These are phyloP conservation scores for Baronia brevicornis DNA, from an alignment of 2,888 invertebrate genomes.

Conservation along the genomic window DNA sequence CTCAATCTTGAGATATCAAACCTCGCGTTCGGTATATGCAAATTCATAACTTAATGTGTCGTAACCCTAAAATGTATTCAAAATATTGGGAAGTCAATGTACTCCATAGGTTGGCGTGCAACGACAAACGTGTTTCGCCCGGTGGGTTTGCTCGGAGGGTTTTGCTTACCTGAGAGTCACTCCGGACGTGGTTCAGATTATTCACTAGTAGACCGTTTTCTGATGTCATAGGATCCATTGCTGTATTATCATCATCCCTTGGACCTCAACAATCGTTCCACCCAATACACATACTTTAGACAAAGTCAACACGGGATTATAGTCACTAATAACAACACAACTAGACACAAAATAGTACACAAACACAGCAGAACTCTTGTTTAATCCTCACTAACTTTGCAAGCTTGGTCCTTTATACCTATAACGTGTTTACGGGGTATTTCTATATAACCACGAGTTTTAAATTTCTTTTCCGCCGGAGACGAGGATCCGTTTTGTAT, in stretches of 20 bases:
- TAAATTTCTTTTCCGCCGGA: slow-evolving; percentile 40
- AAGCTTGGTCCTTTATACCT: slow-evolving; percentile 52
- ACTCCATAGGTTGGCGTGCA: slow-evolving; percentile 63
- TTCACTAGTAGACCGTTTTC: slow-evolving; percentile 70
- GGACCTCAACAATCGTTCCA: slow-evolving; percentile 23
- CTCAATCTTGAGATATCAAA: too few species aligned
- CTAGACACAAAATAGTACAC: slow-evolving; percentile 38
- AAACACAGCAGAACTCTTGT: slow-evolving; percentile 33
- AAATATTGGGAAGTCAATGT: slow-evolving; percentile 60
- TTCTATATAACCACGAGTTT: too few species aligned
- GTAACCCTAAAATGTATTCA: slow-evolving; percentile 30
- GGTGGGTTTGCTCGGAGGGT: slow-evolving; percentile 48
- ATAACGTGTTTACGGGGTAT: slow-evolving; percentile 45
- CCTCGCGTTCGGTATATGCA: too few species aligned
- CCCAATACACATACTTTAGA: slow-evolving; percentile 21
- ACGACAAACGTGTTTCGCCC: slow-evolving; percentile 63
- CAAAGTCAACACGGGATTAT: slow-evolving; percentile 22
- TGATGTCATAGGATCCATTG: slow-evolving; percentile 65
- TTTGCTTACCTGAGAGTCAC: slow-evolving; percentile 68
- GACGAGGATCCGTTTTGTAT: slow-evolving; percentile 6
- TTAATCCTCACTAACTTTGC: slow-evolving; percentile 35
- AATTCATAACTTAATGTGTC: not conserved
- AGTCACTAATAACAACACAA: slow-evolving; percentile 35
- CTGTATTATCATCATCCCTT: slow-evolving; percentile 51
- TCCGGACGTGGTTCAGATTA: slow-evolving; percentile 71